A percentile compares a stretch with the other conserved stretches of the same genome.
phyloP scores from a whole-genome alignment of 1,140 invertebrate genomes.

The Nymphalis io region DNA sequence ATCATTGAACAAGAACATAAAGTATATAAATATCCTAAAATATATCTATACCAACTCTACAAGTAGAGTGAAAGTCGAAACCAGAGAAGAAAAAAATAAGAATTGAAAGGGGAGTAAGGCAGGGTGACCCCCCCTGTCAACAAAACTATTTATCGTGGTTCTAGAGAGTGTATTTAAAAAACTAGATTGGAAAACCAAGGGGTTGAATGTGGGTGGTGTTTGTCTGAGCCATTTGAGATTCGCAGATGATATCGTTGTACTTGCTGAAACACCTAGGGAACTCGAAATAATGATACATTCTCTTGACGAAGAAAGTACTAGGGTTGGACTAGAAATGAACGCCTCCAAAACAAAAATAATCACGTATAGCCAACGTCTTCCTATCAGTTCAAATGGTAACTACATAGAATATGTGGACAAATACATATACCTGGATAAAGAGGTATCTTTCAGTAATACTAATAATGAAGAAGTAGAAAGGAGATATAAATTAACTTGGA shows the following conservation, averaged over 20 bases:
- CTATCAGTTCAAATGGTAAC: too few relatives aligned
- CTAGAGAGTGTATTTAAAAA: neutral
- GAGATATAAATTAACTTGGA: conserved; percentile 35
- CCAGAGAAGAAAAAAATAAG: neutral
- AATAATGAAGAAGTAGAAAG: conserved; percentile 36
- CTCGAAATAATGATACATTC: neutral
- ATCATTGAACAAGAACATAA: neutral
- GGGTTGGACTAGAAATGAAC: too few relatives aligned
- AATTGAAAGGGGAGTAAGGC: neutral
- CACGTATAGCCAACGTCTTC: too few relatives aligned
- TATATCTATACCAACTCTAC: neutral
- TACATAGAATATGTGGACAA: too few relatives aligned
- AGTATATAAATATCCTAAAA: neutral
- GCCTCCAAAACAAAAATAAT: too few relatives aligned
- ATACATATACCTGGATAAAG: conserved; percentile 81
- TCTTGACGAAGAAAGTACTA: neutral
- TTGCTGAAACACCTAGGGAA: neutral
- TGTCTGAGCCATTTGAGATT: neutral
- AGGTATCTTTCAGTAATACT: conserved; percentile 35
- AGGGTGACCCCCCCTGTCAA: neutral
- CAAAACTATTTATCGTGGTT: neutral
- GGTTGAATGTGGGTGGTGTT: neutral
- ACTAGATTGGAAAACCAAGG: neutral
- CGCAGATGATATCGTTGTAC: neutral
- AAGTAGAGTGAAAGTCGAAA: neutral